Base-by-base conservation (phyloP, 2,888 invertebrate species). In the Thecophora atra region DNA sequence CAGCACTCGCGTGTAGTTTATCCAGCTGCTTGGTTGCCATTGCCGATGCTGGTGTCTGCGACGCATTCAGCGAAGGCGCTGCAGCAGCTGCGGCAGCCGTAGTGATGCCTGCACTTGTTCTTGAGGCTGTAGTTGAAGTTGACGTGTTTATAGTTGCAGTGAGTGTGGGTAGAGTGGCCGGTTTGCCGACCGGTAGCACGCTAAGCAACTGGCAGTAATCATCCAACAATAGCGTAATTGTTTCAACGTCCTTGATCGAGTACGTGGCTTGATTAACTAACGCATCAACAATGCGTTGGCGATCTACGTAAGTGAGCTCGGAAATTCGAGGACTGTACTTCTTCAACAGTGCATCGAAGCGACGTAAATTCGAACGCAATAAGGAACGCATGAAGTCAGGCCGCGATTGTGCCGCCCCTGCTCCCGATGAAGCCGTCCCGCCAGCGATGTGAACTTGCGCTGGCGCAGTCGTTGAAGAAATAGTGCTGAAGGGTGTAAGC, bases 281-380 rank as follows among this genome's bases (percentile, higher is more conserved):
- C 17, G 72, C 75, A 52, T 83, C 80, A 30, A 83, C 79, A 37
- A 79, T 77, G 3, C 73, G 72, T 37, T 81, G 77, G 1, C 84
- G 81, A 15, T 83, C 80, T 7, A 71, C 19, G 30, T 78, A 72
- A 17, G 72, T 78, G 60, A 83, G 75, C 17, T 68, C 62, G 8
- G 72, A 54, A 1, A 77, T 78, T 6, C 80, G 81, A 37, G 73
- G 77, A 4, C 78, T 75, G 13, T 81, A 62, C 7, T 71, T 74
- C 30, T 82, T 83, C 3, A 84, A 74, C 15, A 78, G 70, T 7
- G 74, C 51, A 72, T 84, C 84, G 56, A 83, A 81, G 4, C 77
- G 72, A 26, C 81, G 80, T 6, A 83, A 73, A 21, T 78, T 77
- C 0, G 75, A 70, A 63, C 81, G 82, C 21, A 83, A 70, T 15